Evolutionary conservation across 30 jellyfish, hydroid and myxozoan species (phyloP), one percentile per base, ranked within the genome.

Genomic region (Hydra vulgaris): DNA sequence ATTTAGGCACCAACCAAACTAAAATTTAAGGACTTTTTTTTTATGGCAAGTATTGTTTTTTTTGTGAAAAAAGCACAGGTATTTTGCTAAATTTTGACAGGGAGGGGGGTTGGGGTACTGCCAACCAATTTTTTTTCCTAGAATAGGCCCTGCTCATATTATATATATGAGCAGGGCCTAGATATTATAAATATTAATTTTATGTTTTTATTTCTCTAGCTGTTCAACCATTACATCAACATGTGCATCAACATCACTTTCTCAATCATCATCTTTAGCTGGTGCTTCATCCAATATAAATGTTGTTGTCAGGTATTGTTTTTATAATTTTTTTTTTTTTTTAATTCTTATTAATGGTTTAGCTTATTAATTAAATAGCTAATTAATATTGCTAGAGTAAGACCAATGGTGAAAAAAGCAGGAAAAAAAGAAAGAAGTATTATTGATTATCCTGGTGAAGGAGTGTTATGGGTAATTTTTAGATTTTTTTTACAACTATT

Each of bases 371-470:
- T 55, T n/a, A 25, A 1, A 7, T 17, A 16, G n/a, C n/a, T n/a
- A 26, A 17, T 8, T 15, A 15, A 53, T 70, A 26, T 21, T 53
- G 12, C n/a, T 79, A 86, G 98, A 53, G 94, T 87, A n/a, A 83
- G 98, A 21, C 98, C 98, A 61, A 55, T 92, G 54, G 76, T 77
- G 74, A 85, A 82, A 0, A 96, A 92, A 72, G 24, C 78, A 40
- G 85, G 53, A 27, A 92, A 80, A 74, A 89, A 70, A 27, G 96
- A 84, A 20, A 87, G 88, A 84, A 81, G 79, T 7, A 26, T 79
- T 74, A 71, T 92, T 53, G 96, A 92, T 72, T 81, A 54, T 71
- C 97, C 97, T 7, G 95, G 88, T 22, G 82, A 90, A 19, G 94
- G 95, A 7, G 94, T 78, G 7, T 80, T 90, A 74, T 90, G 97